These are phyloP conservation scores for Ophioninae sp. DNA, from an alignment of 2,888 invertebrate genomes.

Conservation along the genomic window DNA sequence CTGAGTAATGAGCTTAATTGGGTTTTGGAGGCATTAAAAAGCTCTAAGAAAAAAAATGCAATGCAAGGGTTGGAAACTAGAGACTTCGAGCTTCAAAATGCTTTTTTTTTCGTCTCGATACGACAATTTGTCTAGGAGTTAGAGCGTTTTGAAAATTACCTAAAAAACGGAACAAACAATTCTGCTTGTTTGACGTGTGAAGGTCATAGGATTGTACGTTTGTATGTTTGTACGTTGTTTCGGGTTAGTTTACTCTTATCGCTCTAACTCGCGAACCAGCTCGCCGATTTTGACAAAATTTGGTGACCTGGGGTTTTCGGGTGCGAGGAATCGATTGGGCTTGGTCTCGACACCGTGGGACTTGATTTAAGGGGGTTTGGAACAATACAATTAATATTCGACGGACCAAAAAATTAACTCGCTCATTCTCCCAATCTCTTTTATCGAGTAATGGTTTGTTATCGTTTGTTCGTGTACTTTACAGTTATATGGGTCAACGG, in stretches of 20 bases:
- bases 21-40: too few relatives aligned
- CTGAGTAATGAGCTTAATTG: too few relatives aligned
- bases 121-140: too few relatives aligned
- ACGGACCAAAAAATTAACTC: background rate
- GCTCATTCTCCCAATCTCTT: background rate
- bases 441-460: background rate
- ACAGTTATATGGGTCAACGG: constrained; percentile 45
- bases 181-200: too few relatives aligned
- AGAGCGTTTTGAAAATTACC: too few relatives aligned
- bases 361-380: background rate
- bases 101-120: too few relatives aligned
- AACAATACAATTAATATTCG: background rate
- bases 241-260: background rate
- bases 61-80: constrained; percentile 20
- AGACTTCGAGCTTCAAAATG: too few relatives aligned
- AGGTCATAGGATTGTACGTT: too few relatives aligned
- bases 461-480: background rate
- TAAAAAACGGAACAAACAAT: background rate
- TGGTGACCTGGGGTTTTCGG: background rate
- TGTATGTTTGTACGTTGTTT: background rate
- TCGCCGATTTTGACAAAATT: background rate
- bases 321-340: background rate
- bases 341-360: background rate
- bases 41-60: too few relatives aligned
- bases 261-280: background rate